These are phyloP conservation scores for Callosobruchus maculatus DNA, from an alignment of 2,888 invertebrate genomes.

Conservation along the genomic window DNA sequence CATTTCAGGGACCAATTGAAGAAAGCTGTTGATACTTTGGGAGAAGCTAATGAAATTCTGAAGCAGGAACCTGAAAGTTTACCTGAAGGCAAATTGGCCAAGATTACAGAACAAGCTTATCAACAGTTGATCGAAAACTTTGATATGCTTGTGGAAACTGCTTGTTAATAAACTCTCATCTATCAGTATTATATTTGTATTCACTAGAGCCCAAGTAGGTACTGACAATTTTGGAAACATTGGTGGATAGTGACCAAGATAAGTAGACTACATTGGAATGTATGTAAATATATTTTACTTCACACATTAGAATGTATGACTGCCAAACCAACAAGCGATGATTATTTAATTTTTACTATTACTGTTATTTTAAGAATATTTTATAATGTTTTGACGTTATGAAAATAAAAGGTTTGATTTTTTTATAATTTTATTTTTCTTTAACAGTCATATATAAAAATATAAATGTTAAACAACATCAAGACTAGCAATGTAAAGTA, in stretches of 20 bases:
- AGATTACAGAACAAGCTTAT: conserved; percentile 56
- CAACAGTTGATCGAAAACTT: conserved; percentile 40
- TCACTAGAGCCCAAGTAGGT: background rate
- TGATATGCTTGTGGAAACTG: conserved; percentile 37
- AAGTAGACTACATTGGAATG: too few species aligned
- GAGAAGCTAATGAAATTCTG: conserved; percentile 64
- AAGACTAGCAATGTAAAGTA: background rate
- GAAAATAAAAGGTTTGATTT: too few species aligned
- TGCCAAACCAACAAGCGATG: too few species aligned
- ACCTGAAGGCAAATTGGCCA: conserved; percentile 63
- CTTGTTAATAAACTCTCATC: conserved; percentile 9
- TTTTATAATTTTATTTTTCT: background rate
- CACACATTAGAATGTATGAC: too few species aligned
- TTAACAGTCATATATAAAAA: background rate
- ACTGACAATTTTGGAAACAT: too few species aligned
- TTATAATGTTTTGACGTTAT: too few species aligned
- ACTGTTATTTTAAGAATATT: too few species aligned
- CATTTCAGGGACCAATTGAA: conserved; percentile 61
- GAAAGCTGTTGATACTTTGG: conserved; percentile 61
- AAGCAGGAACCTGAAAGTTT: conserved; percentile 61
- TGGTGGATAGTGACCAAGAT: too few species aligned
- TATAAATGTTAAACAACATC: background rate
- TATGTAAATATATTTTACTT: too few species aligned
- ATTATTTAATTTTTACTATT: too few species aligned
- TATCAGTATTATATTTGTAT: background rate